Evolutionary conservation across 1,140 invertebrate species (phyloP).

Genomic region (Linepithema humile): DNA sequence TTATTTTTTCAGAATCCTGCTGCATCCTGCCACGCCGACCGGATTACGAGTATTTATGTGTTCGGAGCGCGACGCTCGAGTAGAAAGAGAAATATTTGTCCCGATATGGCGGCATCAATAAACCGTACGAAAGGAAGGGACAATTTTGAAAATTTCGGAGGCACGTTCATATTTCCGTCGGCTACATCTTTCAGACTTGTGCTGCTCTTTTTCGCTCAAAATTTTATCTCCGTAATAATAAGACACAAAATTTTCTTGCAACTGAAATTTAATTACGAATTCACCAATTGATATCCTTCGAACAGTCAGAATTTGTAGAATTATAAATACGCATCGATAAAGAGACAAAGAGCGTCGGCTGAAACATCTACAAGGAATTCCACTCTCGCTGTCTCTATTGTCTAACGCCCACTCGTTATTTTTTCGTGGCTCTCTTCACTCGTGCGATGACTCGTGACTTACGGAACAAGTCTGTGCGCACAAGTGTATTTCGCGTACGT

Average conservation of each 20-base stretch:
- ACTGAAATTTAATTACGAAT: too few relatives aligned
- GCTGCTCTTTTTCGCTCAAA: too few relatives aligned
- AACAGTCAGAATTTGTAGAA: too few relatives aligned
- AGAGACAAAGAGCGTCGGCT: too few relatives aligned
- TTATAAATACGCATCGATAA: too few relatives aligned
- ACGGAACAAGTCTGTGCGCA: neutral
- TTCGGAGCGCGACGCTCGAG: neutral
- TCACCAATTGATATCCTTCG: too few relatives aligned
- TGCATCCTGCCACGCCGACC: neutral
- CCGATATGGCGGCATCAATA: neutral
- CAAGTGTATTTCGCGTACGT: neutral
- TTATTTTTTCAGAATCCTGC: constrained; percentile 56
- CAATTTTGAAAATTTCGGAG: neutral
- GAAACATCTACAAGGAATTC: too few relatives aligned
- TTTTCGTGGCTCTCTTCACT: neutral
- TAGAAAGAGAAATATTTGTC: constrained; percentile 50
- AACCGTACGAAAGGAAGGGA: neutral
- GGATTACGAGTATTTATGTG: constrained; percentile 61
- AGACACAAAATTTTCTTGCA: too few relatives aligned
- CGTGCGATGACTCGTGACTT: neutral
- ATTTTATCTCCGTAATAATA: too few relatives aligned
- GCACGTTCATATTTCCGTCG: neutral
- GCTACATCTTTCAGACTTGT: neutral
- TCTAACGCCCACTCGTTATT: too few relatives aligned
- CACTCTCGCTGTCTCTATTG: too few relatives aligned